A percentile compares a stretch with the other conserved stretches of the same genome.
Conservation (phyloP, 2,113 vertebrate species). For the Takifugu flavidus region DNA sequence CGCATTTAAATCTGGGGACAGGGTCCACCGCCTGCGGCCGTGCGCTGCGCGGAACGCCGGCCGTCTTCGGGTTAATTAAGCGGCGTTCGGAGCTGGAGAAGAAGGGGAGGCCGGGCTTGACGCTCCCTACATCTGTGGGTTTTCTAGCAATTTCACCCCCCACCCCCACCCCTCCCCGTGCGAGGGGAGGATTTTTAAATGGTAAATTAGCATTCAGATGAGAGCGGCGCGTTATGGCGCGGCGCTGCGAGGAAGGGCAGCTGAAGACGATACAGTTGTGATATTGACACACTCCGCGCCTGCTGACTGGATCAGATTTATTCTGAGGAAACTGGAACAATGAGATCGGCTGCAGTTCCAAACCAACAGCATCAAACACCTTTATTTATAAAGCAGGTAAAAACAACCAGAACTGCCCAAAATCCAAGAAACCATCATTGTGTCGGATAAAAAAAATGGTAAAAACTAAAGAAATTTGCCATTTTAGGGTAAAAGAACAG, state of each 20-base stretch:
- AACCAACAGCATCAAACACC: background rate
- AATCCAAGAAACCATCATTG: too few species aligned
- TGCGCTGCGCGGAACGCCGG: constrained; percentile 79
- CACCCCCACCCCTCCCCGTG: constrained; percentile 38
- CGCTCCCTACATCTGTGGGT: constrained; percentile 93
- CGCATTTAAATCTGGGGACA: constrained; percentile 92
- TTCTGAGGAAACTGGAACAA: background rate
- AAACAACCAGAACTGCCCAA: too few species aligned
- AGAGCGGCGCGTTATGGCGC: constrained; percentile 68
- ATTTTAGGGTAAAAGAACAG: too few species aligned
- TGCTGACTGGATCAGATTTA: too few species aligned
- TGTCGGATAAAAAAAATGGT: too few species aligned
- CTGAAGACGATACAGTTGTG: constrained; percentile 14
- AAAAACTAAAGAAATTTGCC: too few species aligned
- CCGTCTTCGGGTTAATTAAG: constrained; percentile 95
- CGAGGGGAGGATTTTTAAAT: constrained; percentile 93
- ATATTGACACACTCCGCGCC: too few species aligned
- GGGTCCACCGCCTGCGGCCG: constrained; percentile 86
- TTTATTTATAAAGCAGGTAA: too few species aligned
- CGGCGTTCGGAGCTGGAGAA: constrained; percentile 84
- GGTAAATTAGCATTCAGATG: constrained; percentile 99
- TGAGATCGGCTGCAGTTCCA: background rate
- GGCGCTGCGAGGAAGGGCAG: constrained; percentile 11
- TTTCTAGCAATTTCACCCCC: constrained; percentile 84
- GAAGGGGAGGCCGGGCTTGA: constrained; percentile 85